Base-by-base conservation (phyloP, 2,113 vertebrate species). In the Aegotheles bennettii region DNA sequence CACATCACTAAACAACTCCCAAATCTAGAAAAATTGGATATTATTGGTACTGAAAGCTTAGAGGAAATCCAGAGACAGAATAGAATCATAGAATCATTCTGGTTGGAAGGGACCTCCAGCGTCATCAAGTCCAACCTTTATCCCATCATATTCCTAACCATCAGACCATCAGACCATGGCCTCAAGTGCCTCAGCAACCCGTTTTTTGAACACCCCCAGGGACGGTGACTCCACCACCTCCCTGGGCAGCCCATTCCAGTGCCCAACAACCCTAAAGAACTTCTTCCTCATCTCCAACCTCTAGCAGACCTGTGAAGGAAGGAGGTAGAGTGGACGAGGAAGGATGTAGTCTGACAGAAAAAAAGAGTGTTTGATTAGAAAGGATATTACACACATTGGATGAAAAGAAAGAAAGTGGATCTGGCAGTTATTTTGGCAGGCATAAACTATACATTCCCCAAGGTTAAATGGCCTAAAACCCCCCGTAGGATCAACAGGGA, bases 361-460 rank as follows among this genome's bases (percentile, higher is more conserved):
- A 36, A 70, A 61, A 59, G 42, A 53, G 17, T 24, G 13, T n/a
- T 83, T n/a, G 43, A 36, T 64, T 24, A 73, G 40, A 79, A 67
- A 59, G 38, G 38, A 8, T n/a, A 17, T 67, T 36, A 53, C 11
- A 38, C 11, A 8, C 6, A 1, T 73, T n/a, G n/a, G n/a, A n/a
- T n/a, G 51, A 28, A 63, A 69, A 63, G 59, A 40, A 48, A 65
- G 29, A 79, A 90, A 47, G 11, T 36, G 43, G 6, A 40, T 19
- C 36, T 13, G 10, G 38, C 0, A 7, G 23, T 35, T 80, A 50
- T 63, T 68, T 25, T n/a, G 23, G 40, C 67, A 79, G 60, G 6
- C 2, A 0, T 38, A 63, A 50, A 51, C 0, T 0, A 59, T 36
- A 28, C 17, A 60, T 28, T 53, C 11, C 74, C 24, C 60, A 43